Evolutionary conservation across 2,888 invertebrate genomes (phyloP).

Genomic region (Eupithecia insigniata): DNA sequence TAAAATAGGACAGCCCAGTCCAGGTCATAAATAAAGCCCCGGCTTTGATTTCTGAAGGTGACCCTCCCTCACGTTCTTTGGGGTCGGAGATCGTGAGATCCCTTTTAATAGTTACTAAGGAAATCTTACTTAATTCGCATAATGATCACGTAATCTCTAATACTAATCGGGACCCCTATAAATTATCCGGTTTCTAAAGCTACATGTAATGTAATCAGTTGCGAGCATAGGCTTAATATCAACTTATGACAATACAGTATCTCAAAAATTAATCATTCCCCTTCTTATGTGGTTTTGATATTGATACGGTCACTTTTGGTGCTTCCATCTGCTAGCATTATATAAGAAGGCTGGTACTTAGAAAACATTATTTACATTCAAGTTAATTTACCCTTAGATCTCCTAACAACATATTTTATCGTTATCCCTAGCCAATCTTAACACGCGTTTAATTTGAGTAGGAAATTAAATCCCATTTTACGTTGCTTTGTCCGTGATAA

Average conservation of each 20-base stretch:
- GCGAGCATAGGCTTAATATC: conserved; percentile 34
- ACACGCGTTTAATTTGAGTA: conserved; percentile 75
- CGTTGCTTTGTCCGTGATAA: conserved; percentile 62
- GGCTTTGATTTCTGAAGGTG: conserved; percentile 81
- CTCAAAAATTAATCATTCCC: neutral
- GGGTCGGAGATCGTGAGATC: conserved; percentile 68
- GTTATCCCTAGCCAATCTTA: conserved; percentile 77
- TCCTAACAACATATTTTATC: too few relatives aligned
- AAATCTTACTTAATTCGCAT: conserved; percentile 75
- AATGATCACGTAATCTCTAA: conserved; percentile 70
- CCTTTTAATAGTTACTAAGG: conserved; percentile 76
- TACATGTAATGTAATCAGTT: conserved; percentile 43
- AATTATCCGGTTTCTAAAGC: conserved; percentile 57
- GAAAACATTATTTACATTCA: conserved; percentile 78
- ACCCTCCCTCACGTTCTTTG: conserved; percentile 67
- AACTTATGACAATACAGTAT: neutral
- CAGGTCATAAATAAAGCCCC: conserved; percentile 78
- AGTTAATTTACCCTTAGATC: conserved; percentile 76
- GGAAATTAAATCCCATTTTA: conserved; percentile 68
- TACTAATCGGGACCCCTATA: conserved; percentile 62
- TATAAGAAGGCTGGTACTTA: conserved; percentile 66
- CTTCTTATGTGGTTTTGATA: neutral
- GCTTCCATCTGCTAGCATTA: conserved; percentile 72
- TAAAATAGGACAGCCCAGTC: conserved; percentile 66
- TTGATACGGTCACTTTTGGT: conserved; percentile 75